A percentile compares a stretch with the other conserved stretches of the same genome.
Conservation (phyloP, 2,888 invertebrate genomes). For the Oxytorus armatus region DNA sequence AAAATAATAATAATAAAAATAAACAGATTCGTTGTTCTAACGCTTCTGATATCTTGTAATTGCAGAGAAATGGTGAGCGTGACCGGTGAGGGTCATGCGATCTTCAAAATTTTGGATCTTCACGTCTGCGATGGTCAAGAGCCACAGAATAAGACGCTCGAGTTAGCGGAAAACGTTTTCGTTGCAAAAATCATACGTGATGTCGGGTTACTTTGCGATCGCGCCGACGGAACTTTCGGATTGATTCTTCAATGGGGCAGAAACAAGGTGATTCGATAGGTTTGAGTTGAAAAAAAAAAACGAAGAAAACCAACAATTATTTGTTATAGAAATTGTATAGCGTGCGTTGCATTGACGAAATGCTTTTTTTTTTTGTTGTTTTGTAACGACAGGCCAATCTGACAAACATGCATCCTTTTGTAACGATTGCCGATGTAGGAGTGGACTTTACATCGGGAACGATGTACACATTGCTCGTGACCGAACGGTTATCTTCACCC, state of each 20-base stretch:
- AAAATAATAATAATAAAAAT: no score
- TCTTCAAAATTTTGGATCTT: slow-evolving; percentile 56
- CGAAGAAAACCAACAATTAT: no score
- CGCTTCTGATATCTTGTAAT: slow-evolving; percentile 57
- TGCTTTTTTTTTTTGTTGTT: slow-evolving; percentile 33
- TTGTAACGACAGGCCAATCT: slow-evolving; percentile 80
- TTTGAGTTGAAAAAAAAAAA: no score
- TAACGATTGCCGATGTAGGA: slow-evolving; percentile 83
- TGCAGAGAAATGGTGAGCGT: slow-evolving; percentile 85
- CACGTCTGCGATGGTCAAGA: slow-evolving; percentile 36
- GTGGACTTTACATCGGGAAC: slow-evolving; percentile 78
- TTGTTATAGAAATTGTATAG: no score
- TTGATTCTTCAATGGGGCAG: slow-evolving; percentile 54
- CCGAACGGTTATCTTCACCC: slow-evolving; percentile 80
- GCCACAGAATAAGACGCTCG: slow-evolving; percentile 29
- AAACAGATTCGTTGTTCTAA: neutral
- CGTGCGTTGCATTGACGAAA: no score
- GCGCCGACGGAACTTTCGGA: slow-evolving; percentile 45
- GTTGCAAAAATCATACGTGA: slow-evolving; percentile 34
- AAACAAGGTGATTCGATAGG: slow-evolving; percentile 37
- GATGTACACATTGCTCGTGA: slow-evolving; percentile 82
- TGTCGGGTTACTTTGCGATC: slow-evolving; percentile 25
- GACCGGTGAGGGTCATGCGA: slow-evolving; percentile 80
- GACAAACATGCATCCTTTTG: slow-evolving; percentile 80
- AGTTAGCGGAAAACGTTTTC: slow-evolving; percentile 77